Percentiles rank a stretch among this genome's conserved stretches.
These are phyloP conservation scores for Microctonus brassicae DNA, from an alignment of 2,888 invertebrate species.

Conservation along the genomic window DNA sequence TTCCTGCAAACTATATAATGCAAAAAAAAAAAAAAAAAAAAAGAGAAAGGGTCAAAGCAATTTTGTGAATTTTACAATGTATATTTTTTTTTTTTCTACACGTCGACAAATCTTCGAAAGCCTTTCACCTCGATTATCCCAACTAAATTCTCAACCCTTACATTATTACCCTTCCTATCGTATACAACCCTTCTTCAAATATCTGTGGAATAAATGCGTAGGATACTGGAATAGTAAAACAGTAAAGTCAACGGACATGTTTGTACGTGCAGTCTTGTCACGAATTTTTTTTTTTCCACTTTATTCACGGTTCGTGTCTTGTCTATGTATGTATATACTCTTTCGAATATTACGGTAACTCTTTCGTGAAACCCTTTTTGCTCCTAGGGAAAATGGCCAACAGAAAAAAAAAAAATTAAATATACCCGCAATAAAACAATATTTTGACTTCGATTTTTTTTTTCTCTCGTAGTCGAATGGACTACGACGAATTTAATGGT, in stretches of 20 bases:
- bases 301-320: background rate
- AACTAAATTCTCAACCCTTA: background rate
- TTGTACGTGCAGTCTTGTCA: too few relatives aligned
- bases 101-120: constrained; percentile 9
- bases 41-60: constrained; percentile 15
- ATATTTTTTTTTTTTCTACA: too few relatives aligned
- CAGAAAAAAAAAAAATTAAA: constrained; percentile 40
- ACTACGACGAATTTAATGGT: background rate
- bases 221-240: constrained; percentile 50
- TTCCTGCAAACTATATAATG: background rate
- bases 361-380: constrained; percentile 48
- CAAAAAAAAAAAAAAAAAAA: constrained; percentile 21
- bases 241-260: constrained; percentile 53
- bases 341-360: constrained; percentile 41
- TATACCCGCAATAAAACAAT: constrained; percentile 64
- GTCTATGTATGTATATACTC: background rate
- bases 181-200: constrained; percentile 41
- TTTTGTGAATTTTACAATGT: constrained; percentile 37
- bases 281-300: constrained; percentile 35
- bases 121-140: constrained; percentile 15
- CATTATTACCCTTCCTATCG: constrained; percentile 8
- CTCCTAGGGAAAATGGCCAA: constrained; percentile 21
- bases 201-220: constrained; percentile 39
- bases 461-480: background rate
- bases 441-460: constrained; percentile 56